Evolutionary conservation across 1,140 invertebrate species (phyloP).

Genomic region (Tetramorium parvispinum): DNA sequence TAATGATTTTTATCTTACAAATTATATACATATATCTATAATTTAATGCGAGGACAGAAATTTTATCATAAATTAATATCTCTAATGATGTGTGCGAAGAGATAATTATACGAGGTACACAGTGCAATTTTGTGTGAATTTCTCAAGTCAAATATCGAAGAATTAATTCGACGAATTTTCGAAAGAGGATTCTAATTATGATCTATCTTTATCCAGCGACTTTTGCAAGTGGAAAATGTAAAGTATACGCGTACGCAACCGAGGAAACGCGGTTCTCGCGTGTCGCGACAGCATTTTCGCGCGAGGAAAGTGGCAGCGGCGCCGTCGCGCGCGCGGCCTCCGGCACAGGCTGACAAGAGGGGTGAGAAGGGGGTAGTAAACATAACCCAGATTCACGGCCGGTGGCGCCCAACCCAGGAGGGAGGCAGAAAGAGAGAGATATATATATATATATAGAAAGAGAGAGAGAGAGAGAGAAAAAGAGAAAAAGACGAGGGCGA

Average conservation of each 20-base stretch:
- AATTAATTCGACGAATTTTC: background rate
- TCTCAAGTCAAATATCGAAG: too few species aligned
- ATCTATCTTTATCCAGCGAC: background rate
- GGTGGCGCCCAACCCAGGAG: slow-evolving; percentile 57
- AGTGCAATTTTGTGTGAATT: background rate
- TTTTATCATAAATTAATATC: background rate
- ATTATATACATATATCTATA: background rate
- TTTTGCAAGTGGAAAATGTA: background rate
- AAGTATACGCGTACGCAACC: background rate
- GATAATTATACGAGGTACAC: background rate
- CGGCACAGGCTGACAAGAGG: background rate
- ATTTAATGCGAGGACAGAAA: background rate
- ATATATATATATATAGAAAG: too few species aligned
- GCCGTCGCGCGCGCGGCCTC: slow-evolving; percentile 10
- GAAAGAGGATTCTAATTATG: background rate
- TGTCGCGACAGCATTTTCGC: slow-evolving; percentile 8
- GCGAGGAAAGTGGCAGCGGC: slow-evolving; percentile 24
- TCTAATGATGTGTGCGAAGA: background rate
- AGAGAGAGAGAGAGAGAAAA: background rate
- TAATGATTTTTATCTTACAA: background rate
- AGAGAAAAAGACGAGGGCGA: slow-evolving; percentile 51
- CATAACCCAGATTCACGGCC: slow-evolving; percentile 78
- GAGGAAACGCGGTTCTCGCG: background rate
- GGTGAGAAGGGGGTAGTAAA: slow-evolving; percentile 74
- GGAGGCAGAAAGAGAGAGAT: slow-evolving; percentile 41